Percentiles rank a stretch among this genome's conserved stretches.
Evolutionary conservation across 2,797 vertebrate species (phyloP).

Genomic region (Sebastes iracundus): DNA sequence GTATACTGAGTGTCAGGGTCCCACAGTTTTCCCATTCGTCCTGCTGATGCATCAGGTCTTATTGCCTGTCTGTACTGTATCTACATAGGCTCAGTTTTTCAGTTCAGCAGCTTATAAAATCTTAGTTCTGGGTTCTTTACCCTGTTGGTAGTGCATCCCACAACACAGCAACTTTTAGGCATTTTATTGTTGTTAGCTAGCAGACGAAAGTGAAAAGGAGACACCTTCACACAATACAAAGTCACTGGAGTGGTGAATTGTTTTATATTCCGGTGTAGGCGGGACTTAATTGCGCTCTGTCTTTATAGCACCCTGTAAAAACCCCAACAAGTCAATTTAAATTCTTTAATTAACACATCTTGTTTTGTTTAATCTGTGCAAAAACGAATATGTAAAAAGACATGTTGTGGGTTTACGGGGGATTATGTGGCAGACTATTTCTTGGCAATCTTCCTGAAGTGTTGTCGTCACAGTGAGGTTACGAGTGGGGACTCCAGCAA

Average conservation of each 20-base stretch:
- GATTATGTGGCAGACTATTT: background rate
- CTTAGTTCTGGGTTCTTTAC: background rate
- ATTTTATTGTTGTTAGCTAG: background rate
- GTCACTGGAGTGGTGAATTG: background rate
- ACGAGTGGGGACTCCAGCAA: background rate
- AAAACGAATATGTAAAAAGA: background rate
- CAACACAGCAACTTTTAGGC: background rate
- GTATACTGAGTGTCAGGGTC: background rate
- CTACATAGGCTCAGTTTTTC: background rate
- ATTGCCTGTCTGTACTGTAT: too few relatives aligned
- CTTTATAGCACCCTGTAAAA: background rate
- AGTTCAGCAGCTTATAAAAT: background rate
- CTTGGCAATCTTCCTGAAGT: background rate
- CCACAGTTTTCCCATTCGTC: background rate
- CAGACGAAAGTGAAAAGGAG: background rate
- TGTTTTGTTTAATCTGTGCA: background rate
- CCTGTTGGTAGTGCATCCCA: background rate
- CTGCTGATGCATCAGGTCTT: background rate
- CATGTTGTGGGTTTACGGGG: background rate
- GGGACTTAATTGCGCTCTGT: too few relatives aligned
- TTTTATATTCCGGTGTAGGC: background rate
- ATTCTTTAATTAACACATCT: background rate
- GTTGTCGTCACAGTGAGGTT: background rate
- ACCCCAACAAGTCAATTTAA: background rate
- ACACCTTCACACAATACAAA: background rate